Evolutionary conservation across 1,140 invertebrate species (phyloP).

Genomic region (Saccostrea glomerata): DNA sequence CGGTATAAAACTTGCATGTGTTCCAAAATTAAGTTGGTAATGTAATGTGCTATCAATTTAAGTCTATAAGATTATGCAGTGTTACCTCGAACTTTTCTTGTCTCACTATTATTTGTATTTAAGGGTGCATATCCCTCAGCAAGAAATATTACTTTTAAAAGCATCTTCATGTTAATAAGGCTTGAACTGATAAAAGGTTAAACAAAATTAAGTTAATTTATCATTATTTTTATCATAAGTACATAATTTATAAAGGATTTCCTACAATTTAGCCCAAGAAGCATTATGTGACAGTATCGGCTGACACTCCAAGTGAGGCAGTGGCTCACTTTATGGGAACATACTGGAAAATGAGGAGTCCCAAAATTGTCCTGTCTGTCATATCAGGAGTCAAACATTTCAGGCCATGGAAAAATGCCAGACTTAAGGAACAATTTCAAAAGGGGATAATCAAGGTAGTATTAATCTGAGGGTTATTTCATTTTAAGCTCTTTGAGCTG

Average conservation of each 20-base stretch:
- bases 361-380: conserved; percentile 71
- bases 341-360: conserved; percentile 68
- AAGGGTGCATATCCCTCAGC: no score
- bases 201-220: no score
- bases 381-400: conserved; percentile 69
- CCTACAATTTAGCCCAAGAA: conserved; percentile 77
- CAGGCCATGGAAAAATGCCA: conserved; percentile 67
- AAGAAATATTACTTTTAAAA: no score
- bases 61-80: no score
- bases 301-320: conserved; percentile 61
- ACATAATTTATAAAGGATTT: no score
- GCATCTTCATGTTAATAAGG: no score
- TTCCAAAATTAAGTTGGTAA: background rate
- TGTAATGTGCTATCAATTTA: background rate
- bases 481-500: background rate
- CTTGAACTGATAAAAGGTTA: no score
- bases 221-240: no score
- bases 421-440: conserved; percentile 69
- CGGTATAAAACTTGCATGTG: background rate
- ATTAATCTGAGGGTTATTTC: background rate
- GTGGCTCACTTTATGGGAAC: conserved; percentile 68
- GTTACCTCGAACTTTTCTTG: no score
- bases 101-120: no score
- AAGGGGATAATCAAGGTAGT: conserved; percentile 72
- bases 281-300: conserved; percentile 67